phyloP scores from a whole-genome alignment of 2,888 invertebrate genomes.

The Erebia epiphron region DNA sequence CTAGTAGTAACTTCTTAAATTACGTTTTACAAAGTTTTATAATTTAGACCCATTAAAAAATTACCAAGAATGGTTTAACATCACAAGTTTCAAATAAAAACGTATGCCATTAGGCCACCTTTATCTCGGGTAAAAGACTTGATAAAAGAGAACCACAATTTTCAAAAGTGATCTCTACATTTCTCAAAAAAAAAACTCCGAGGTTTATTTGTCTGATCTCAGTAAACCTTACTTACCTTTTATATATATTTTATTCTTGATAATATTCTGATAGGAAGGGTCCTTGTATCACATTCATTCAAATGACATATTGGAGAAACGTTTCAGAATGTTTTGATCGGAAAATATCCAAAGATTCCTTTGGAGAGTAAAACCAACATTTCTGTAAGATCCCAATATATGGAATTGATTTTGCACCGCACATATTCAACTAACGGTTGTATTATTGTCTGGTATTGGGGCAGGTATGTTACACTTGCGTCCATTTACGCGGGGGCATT shows the following conservation, averaged over 20 bases:
- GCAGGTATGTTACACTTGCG: slow-evolving; percentile 7
- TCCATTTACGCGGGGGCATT: neutral
- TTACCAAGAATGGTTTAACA: slow-evolving; percentile 8
- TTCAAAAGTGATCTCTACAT: slow-evolving; percentile 34
- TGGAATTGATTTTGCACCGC: slow-evolving; percentile 57
- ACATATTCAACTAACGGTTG: slow-evolving; percentile 21
- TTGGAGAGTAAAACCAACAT: slow-evolving; percentile 66
- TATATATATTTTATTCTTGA: slow-evolving; percentile 76
- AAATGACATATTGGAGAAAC: slow-evolving; percentile 77
- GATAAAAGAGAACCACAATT: slow-evolving; percentile 29
- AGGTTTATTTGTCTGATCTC: slow-evolving; percentile 64
- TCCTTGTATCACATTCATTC: slow-evolving; percentile 72
- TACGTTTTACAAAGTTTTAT: neutral
- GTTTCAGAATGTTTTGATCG: slow-evolving; percentile 67
- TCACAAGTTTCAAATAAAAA: slow-evolving; percentile 14
- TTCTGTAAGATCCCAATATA: slow-evolving; percentile 62
- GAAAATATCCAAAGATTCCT: slow-evolving; percentile 56
- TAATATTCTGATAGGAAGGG: slow-evolving; percentile 72
- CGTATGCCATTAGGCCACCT: slow-evolving; percentile 12
- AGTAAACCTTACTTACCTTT: slow-evolving; percentile 67
- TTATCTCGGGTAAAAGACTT: slow-evolving; percentile 10
- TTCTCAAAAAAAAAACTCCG: slow-evolving; percentile 56
- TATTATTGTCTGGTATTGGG: slow-evolving; percentile 5
- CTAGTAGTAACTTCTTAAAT: neutral
- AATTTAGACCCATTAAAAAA: slow-evolving; percentile 5